Base-by-base conservation (phyloP, 2,888 invertebrate genomes). In the Mimumesa dahlbomi region DNA sequence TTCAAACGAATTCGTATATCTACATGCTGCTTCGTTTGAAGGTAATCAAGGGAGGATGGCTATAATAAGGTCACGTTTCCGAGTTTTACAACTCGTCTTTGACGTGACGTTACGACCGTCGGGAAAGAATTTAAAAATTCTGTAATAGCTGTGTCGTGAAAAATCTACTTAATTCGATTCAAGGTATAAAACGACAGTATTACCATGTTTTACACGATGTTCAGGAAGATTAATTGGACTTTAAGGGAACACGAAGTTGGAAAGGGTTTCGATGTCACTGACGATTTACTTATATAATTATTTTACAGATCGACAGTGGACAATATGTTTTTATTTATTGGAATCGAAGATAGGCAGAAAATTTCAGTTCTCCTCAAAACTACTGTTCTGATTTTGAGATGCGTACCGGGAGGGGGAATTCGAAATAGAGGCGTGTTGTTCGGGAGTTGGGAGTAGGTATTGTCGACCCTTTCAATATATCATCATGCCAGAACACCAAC, bases 381-480 rank as follows among this genome's bases (percentile, higher is more conserved):
- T n/a, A n/a, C n/a, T n/a, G n/a, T n/a, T n/a, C n/a, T n/a, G n/a
- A n/a, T n/a, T n/a, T n/a, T n/a, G n/a, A n/a, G n/a, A 48, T 57
- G 53, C 43, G 57, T 38, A 43, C 40, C 45, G 56, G 61, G 68
- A 76, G 70, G 61, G 63, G 53, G 52, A 78, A 79, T 85, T 83
- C 66, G 77, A 71, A 73, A 79, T 63, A 61, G 75, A 65, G 71
- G 77, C 75, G 84, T 83, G 81, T 77, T 81, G 75, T 77, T 75
- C 70, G 67, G 68, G 66, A 75, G 75, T 80, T 71, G 65, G 73
- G 64, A 79, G 82, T 53, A 40, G 67, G 67, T 82, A 82, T 84
- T 81, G 81, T 83, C 72, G 78, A 79, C 78, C 80, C 77, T 72
- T 73, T 74, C 79, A 80, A 84, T 85, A 83, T 81, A 84, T 85